Conservation (phyloP, 2,888 invertebrate species). For the Spodoptera exigua region DNA sequence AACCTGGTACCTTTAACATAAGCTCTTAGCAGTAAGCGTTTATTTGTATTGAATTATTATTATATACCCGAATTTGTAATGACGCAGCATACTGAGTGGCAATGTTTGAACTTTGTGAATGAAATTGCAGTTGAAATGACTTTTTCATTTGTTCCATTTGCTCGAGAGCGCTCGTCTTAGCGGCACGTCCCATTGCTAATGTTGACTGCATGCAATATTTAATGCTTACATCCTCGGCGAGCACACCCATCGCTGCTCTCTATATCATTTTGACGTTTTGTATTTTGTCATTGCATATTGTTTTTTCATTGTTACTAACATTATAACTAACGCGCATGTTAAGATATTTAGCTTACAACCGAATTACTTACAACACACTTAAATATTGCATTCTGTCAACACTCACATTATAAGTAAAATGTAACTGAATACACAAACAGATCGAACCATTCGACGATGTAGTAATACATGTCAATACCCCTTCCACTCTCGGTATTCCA, state of each 20-base stretch:
- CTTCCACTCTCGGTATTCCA: constrained; percentile 36
- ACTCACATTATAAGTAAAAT: constrained; percentile 71
- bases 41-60: constrained; percentile 61
- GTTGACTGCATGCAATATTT: constrained; percentile 90
- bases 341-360: constrained; percentile 72
- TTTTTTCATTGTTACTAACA: constrained; percentile 76
- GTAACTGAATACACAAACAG: constrained; percentile 75
- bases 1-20: constrained; percentile 45
- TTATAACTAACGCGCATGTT: constrained; percentile 78
- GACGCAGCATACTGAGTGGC: constrained; percentile 59
- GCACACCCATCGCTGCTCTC: constrained; percentile 80
- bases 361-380: constrained; percentile 77
- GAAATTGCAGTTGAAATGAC: constrained; percentile 72
- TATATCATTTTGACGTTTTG: constrained; percentile 74
- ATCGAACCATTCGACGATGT: constrained; percentile 66
- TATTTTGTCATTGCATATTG: constrained; percentile 76
- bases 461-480: constrained; percentile 53
- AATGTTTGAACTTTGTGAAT: constrained; percentile 63
- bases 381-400: constrained; percentile 89
- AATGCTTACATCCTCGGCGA: constrained; percentile 82
- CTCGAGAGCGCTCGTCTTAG: constrained; percentile 82
- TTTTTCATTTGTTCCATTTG: constrained; percentile 80
- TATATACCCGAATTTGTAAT: constrained; percentile 54
- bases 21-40: constrained; percentile 58
- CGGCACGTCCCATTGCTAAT: constrained; percentile 86